phyloP scores from a whole-genome alignment of 2,113 vertebrate species.

The Typhlomys cinereus region DNA sequence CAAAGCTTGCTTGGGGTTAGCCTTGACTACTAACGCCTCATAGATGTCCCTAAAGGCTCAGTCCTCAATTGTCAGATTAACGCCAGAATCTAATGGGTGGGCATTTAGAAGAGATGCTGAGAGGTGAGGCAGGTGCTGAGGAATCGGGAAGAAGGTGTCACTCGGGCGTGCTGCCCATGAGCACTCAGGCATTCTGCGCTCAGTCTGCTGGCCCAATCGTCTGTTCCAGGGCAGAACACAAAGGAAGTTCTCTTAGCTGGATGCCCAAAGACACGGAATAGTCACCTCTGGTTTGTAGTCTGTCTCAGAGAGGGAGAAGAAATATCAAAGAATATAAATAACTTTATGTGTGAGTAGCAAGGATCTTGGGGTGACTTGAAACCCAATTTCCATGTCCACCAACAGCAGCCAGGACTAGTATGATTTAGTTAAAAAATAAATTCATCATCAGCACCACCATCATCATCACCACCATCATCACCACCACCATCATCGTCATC shows the following conservation, averaged over 20 bases:
- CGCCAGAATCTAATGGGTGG: no score
- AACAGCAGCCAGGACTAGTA: background rate
- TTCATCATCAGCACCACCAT: no score
- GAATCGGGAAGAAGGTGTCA: background rate
- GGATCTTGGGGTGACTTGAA: background rate
- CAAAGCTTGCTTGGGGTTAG: no score
- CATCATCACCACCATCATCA: no score
- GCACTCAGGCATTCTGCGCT: fast-evolving
- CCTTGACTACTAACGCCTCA: no score
- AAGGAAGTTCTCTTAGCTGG: background rate
- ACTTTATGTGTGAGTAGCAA: fast-evolving
- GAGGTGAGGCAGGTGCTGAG: background rate
- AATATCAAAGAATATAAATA: background rate
- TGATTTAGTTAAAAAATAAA: background rate
- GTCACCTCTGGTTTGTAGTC: fast-evolving
- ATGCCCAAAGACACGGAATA: background rate
- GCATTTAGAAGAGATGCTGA: no score
- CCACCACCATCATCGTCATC: no score
- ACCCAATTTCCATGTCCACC: background rate
- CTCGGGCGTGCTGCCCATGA: background rate
- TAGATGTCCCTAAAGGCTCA: no score
- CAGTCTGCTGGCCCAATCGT: background rate
- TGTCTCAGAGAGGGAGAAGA: background rate
- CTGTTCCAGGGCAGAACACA: fast-evolving
- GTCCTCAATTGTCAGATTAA: no score